Percentiles rank a stretch among this genome's conserved stretches.
These are phyloP conservation scores for Miichthys miiuy DNA, from an alignment of 2,797 vertebrate species.

Conservation along the genomic window DNA sequence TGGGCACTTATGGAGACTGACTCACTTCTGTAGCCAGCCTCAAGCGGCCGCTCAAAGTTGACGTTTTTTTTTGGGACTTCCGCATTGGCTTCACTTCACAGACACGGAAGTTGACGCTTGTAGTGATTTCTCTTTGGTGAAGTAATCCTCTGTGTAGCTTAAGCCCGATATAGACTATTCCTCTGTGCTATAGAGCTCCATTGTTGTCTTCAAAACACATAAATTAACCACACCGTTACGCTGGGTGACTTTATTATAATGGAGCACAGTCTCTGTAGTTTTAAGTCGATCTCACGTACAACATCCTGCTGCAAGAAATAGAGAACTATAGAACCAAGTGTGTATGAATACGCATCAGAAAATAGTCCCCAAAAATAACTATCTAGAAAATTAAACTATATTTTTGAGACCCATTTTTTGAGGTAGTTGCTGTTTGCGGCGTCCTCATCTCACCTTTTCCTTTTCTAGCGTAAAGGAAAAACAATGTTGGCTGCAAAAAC, in stretches of 20 bases:
- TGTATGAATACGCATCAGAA: neutral
- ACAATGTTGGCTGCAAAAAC: no score
- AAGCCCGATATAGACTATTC: neutral
- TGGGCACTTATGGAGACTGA: no score
- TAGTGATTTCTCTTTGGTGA: neutral
- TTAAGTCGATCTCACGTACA: neutral
- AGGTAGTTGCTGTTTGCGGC: no score
- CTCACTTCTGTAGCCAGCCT: no score
- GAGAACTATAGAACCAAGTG: neutral
- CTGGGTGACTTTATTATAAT: no score
- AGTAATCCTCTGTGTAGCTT: neutral
- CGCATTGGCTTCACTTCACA: no score
- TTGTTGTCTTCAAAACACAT: conserved; percentile 1
- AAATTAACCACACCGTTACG: neutral
- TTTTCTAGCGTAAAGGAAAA: no score
- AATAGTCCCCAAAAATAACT: neutral
- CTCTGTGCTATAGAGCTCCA: neutral
- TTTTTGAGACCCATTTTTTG: neutral
- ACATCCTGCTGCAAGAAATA: neutral
- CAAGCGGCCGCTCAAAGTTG: no score
- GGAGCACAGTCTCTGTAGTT: neutral
- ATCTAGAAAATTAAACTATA: neutral
- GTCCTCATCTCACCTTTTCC: no score
- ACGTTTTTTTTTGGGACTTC: no score
- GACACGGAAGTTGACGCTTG: no score